A percentile compares a stretch with the other conserved stretches of the same genome.
Conservation (phyloP, 2,888 invertebrate genomes). For the Phaonia tiefii region DNA sequence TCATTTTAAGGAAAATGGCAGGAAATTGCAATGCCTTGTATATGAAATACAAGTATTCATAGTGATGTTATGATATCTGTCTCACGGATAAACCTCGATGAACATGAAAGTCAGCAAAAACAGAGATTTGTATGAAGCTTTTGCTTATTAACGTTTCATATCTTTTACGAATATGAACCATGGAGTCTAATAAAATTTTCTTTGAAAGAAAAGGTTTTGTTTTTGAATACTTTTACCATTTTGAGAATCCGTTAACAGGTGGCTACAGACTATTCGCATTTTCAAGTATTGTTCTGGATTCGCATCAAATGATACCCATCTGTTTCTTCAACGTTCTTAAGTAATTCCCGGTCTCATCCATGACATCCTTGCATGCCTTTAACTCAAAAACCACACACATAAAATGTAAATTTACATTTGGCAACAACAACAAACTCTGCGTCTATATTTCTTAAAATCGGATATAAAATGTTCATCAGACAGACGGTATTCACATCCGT, state of each 20-base stretch:
- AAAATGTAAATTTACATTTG: constrained; percentile 48
- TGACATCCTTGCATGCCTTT: constrained; percentile 22
- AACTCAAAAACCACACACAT: constrained; percentile 48
- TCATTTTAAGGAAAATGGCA: constrained; percentile 62
- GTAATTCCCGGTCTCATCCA: background rate
- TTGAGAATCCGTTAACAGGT: no score
- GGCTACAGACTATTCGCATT: no score
- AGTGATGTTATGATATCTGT: no score
- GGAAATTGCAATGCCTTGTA: constrained; percentile 37
- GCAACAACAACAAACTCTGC: background rate
- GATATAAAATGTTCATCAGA: constrained; percentile 37
- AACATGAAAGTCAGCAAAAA: no score
- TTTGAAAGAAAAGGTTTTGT: no score
- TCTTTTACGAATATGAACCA: no score
- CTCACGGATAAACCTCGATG: no score
- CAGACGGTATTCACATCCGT: constrained; percentile 21
- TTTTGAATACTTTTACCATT: no score
- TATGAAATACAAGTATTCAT: background rate
- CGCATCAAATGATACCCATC: constrained; percentile 10
- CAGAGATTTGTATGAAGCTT: no score
- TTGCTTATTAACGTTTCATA: no score
- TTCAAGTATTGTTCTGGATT: background rate
- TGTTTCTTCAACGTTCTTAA: background rate
- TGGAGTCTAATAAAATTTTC: no score
- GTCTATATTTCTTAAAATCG: constrained; percentile 3